A percentile compares a stretch with the other conserved stretches of the same genome.
These are phyloP conservation scores for Iguana delicatissima DNA, from an alignment of 2,797 vertebrate genomes.

Conservation along the genomic window DNA sequence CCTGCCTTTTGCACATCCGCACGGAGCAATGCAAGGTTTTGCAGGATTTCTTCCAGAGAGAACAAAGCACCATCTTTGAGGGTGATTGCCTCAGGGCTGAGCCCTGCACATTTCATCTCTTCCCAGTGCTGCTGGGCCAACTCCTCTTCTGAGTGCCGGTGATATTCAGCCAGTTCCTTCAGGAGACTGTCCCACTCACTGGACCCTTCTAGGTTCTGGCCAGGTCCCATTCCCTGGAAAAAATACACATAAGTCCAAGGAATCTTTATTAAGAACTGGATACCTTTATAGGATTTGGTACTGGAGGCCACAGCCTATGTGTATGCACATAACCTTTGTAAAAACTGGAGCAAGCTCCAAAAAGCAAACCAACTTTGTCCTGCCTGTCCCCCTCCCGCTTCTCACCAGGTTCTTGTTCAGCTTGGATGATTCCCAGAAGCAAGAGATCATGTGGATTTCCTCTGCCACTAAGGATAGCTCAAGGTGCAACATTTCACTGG, in stretches of 20 bases:
- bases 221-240: conserved; percentile 14
- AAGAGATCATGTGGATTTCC: conserved; percentile 61
- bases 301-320: neutral
- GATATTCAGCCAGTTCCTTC: conserved; percentile 45
- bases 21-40: conserved; percentile 10
- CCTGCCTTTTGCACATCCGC: neutral
- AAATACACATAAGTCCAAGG: accelerated
- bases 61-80: conserved; percentile 21
- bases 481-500: conserved; percentile 62
- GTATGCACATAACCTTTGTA: neutral
- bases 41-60: conserved; percentile 50
- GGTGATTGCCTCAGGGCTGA: neutral
- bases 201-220: neutral
- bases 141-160: conserved; percentile 20
- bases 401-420: conserved; percentile 10
- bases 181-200: conserved; percentile 20
- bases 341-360: neutral
- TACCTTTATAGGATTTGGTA: neutral
- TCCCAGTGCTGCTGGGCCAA: conserved; percentile 56
- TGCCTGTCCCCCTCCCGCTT: accelerated
- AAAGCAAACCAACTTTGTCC: neutral
- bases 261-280: neutral
- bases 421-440: conserved; percentile 38
- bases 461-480: conserved; percentile 57
- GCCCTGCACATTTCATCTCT: conserved; percentile 26